Evolutionary conservation across 2,888 invertebrate genomes (phyloP), one percentile per base, ranked within the genome.

Genomic region (Drosophila kambysellisi): DNA sequence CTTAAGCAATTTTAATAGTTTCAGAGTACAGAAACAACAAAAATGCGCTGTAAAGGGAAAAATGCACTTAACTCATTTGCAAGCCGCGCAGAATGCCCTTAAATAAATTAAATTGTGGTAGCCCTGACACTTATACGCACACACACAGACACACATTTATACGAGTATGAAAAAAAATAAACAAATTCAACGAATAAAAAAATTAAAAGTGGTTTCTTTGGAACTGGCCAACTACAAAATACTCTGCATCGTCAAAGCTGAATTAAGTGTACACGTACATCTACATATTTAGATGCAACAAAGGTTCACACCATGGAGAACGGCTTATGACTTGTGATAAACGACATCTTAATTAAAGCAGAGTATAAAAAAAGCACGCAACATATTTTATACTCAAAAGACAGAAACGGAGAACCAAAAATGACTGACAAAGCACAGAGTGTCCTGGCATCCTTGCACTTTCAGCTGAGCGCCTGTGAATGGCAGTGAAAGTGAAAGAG

Each of bases 81-180:
- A 65, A 60, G 68, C 66, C 62, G 53, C 48, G 41, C 70, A 71
- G 74, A 78, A 83, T 73, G 74, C 74, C 90, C 88, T 87, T 88
- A 89, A 88, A 81, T 88, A 87, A 89, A 87, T 87, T 85, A 89
- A 87, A 87, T 77, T 79, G 90, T 76, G 85, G 76, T 79, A 79
- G 70, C 86, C 86, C 81, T 88, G 85, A 79, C 81, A 82, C 82
- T 84, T 85, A 81, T 82, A 80, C 64, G 59, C 69, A 67, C 46
- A 50, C 48, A 53, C 20, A 35, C 11, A 35, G 2, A 35, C 12
- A 20, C 15, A 37, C 9, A 8, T 2, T 7, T 12, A 35, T 52
- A 12, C 30, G 52, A 58, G 37, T 30, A 32, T 9, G 39, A 29
- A 54, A 51, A 29, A 56, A 51, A 25, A 25, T 25, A 51, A 17